Base-by-base conservation (phyloP, 2,888 invertebrate species). In the Pedicia rivosa region DNA sequence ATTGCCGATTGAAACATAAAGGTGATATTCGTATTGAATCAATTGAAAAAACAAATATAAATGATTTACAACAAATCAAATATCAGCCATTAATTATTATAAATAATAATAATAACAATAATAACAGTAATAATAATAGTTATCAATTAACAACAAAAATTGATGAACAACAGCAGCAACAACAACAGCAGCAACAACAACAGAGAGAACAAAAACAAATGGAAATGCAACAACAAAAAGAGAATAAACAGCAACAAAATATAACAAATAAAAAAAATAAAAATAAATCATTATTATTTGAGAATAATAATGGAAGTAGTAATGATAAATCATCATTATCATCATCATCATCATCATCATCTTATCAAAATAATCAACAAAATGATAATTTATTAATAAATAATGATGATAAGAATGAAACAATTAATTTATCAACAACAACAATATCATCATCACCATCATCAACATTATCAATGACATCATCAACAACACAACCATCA, bases 1-100 rank as follows among this genome's bases (percentile, higher is more conserved):
- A 80, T 51, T 80, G 80, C 61, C 74, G 80, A 43, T 65, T 80
- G 63, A 80, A 80, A 58, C 80, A 80, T 61, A 73, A 73, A 52
- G 80, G 80, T 47, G 70, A 78, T 48, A 75, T 80, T 50, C 72
- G 74, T 57, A 78, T 80, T 45, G 67, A 72, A 48, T 62, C 64
- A 49, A 57, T 60, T 51, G 59, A 59, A 50, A 56, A 35, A 25
- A 25, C 25, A 12, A 25, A 35, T n/a, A 35, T 26, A 12, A 35
- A 35, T 35, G 25, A 19, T 26, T 17, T 16, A 26, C 25, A 25
- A 25, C 8, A 10, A 7, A 24, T 3, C n/a, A 35, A 35, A 17
- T 25, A 35, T 35, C 32, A 32, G 13, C 32, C 32, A 8, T 32
- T 32, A 20, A 35, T 26, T 26, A 27, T 12, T n/a, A 13, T 12